Evolutionary conservation across 2,113 vertebrate genomes (phyloP).

Genomic region (Shinisaurus crocodilurus): DNA sequence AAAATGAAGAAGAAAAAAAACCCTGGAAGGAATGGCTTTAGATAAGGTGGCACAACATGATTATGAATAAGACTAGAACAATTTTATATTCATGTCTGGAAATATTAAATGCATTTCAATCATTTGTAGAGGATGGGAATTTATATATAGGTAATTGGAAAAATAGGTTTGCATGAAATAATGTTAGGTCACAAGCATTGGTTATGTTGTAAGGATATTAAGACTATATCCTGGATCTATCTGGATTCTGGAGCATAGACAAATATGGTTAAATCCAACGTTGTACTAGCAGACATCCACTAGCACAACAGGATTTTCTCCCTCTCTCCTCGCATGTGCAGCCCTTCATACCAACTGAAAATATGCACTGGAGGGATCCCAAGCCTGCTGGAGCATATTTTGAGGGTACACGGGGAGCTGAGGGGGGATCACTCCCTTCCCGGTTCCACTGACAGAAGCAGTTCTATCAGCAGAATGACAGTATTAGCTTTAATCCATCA

Average conservation of each 20-base stretch:
- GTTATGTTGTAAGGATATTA: neutral
- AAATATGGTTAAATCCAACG: too few relatives aligned
- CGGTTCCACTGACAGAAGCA: too few relatives aligned
- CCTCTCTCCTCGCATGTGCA: neutral
- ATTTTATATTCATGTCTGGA: neutral
- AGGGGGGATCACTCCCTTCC: too few relatives aligned
- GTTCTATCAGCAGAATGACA: too few relatives aligned
- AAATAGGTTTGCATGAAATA: neutral
- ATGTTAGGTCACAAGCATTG: neutral
- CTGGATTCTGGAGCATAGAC: neutral
- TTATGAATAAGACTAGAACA: neutral
- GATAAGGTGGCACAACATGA: neutral
- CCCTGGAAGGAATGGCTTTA: neutral
- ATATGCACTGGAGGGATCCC: too few relatives aligned
- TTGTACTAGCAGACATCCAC: too few relatives aligned
- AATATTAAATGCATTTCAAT: neutral
- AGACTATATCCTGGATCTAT: neutral
- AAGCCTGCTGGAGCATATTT: too few relatives aligned
- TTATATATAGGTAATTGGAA: neutral
- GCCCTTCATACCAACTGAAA: too few relatives aligned
- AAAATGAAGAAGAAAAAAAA: neutral
- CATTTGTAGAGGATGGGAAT: neutral
- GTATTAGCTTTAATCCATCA: too few relatives aligned
- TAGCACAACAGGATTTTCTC: too few relatives aligned
- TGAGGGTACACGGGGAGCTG: too few relatives aligned